Conservation (phyloP, 2,888 invertebrate species). For the Pelosia muscerda region DNA sequence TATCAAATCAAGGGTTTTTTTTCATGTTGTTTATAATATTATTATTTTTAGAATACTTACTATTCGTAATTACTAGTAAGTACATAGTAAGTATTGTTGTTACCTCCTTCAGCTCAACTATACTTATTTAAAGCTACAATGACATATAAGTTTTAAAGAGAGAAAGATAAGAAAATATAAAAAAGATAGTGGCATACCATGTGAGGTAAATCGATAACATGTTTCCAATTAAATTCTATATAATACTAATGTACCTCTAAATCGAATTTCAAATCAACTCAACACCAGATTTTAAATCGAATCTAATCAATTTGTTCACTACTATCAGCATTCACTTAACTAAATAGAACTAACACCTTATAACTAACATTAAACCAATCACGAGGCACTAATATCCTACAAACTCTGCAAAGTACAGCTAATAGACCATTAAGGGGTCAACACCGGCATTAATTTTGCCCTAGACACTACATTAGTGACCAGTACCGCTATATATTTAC, state of each 20-base stretch:
- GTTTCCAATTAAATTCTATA: background rate
- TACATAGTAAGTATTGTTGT: no score
- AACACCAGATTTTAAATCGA: background rate
- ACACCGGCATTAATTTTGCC: conserved; percentile 35
- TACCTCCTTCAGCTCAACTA: no score
- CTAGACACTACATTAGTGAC: conserved; percentile 24
- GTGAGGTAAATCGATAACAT: background rate
- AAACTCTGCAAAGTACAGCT: conserved; percentile 34
- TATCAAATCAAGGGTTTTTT: no score
- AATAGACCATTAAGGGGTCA: conserved; percentile 43
- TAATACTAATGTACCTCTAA: background rate
- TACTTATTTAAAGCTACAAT: no score
- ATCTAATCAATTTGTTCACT: conserved; percentile 1
- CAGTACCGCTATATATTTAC: conserved; percentile 16
- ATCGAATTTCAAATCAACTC: background rate
- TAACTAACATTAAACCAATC: conserved; percentile 19
- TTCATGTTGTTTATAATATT: no score
- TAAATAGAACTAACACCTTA: conserved; percentile 14
- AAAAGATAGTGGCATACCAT: background rate
- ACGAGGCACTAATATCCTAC: conserved; percentile 26
- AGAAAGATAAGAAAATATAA: background rate
- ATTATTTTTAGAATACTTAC: no score
- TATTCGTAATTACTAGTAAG: no score
- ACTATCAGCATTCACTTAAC: conserved; percentile 18
- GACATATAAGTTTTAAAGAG: background rate